phyloP scores from a whole-genome alignment of 2,113 vertebrate species.

The Coptodon rendalli region DNA sequence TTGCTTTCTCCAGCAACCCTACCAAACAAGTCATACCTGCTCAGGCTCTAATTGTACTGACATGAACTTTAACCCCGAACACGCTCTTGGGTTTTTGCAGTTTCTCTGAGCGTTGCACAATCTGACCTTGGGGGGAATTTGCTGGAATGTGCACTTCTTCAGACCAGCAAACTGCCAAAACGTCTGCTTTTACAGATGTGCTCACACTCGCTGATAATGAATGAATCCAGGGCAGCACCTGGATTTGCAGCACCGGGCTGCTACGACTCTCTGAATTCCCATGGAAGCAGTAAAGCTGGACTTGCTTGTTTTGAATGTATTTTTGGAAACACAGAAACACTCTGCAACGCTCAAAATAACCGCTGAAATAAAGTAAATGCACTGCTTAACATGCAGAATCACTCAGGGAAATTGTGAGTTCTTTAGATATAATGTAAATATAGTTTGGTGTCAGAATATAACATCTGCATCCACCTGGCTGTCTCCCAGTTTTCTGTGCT shows the following conservation, averaged over 20 bases:
- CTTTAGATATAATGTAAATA: neutral
- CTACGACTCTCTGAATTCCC: neutral
- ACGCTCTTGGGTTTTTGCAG: neutral
- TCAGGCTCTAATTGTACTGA: neutral
- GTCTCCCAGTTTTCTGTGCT: neutral
- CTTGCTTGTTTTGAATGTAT: neutral
- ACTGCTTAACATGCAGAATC: neutral
- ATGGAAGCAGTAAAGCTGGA: neutral
- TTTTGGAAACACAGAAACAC: neutral
- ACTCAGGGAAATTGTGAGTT: neutral
- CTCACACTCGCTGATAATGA: rapidly evolving
- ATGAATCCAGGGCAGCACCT: neutral
- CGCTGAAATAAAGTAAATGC: rapidly evolving
- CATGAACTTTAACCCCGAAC: neutral
- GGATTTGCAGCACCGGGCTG: neutral
- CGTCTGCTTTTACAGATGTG: neutral
- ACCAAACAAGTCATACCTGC: neutral
- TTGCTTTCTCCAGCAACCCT: neutral
- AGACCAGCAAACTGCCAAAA: neutral
- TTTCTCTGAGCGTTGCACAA: neutral
- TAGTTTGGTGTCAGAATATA: neutral
- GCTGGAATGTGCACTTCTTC: neutral
- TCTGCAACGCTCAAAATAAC: neutral
- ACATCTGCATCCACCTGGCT: neutral
- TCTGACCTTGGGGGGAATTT: neutral